Conservation (phyloP, 2,888 invertebrate species). For the Drymonia ruficornis region DNA sequence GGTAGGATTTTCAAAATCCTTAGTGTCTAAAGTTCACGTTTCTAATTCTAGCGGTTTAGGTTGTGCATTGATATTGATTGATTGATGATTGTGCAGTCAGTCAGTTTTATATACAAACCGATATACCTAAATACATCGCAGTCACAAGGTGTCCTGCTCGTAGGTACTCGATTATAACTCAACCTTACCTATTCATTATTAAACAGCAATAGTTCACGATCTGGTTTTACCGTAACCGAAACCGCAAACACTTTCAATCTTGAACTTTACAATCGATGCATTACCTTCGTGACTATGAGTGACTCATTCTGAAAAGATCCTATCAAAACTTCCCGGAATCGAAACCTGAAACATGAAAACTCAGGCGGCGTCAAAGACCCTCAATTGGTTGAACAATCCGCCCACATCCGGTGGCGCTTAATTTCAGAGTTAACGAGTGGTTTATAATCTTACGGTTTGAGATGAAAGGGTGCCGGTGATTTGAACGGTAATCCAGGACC, state of each 20-base stretch:
- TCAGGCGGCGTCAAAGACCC: constrained; percentile 34
- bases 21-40: too few species aligned
- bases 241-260: constrained; percentile 5
- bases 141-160: too few species aligned
- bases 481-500: constrained; percentile 30
- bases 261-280: constrained; percentile 5
- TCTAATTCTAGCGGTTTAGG: too few species aligned
- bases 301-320: constrained; percentile 1
- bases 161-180: too few species aligned
- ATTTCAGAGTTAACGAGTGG: constrained; percentile 55
- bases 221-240: constrained; percentile 3
- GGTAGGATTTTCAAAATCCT: too few species aligned
- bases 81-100: too few species aligned
- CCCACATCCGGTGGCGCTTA: constrained; percentile 74
- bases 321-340: background rate
- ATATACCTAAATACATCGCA: too few species aligned
- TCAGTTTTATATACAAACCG: too few species aligned
- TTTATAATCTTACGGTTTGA: constrained; percentile 54
- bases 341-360: constrained; percentile 34
- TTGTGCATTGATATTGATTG: too few species aligned
- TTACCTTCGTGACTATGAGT: background rate
- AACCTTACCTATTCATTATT: background rate
- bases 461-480: constrained; percentile 55
- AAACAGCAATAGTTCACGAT: constrained; percentile 5
- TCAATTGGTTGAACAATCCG: constrained; percentile 46